A percentile compares a stretch with the other conserved stretches of the same genome.
Conservation (phyloP, 2,113 vertebrate genomes). For the Brienomyrus longianalis region DNA sequence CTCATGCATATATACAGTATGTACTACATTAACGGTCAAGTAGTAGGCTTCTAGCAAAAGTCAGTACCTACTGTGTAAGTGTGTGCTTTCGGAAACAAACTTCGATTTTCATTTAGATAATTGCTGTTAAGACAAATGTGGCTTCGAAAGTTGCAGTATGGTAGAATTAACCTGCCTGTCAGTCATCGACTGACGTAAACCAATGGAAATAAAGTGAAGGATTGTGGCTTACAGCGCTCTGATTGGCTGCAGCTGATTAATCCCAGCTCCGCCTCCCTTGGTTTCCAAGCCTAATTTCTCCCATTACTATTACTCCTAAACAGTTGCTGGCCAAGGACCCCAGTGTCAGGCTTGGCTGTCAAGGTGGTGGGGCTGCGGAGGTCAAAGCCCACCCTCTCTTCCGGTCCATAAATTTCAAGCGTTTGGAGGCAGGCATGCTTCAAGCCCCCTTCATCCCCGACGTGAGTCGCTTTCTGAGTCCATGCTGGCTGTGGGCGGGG, state of each 20-base stretch:
- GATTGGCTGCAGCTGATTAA: neutral
- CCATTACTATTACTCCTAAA: neutral
- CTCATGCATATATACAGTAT: neutral
- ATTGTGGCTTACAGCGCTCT: neutral
- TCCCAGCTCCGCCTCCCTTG: neutral
- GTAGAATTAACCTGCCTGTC: neutral
- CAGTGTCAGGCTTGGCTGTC: conserved; percentile 73
- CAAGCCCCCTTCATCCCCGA: conserved; percentile 88
- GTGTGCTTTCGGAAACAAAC: neutral
- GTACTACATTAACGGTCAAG: neutral
- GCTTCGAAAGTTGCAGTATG: neutral
- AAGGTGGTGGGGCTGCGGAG: conserved; percentile 74
- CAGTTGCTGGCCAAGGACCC: conserved; percentile 92
- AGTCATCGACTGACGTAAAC: neutral
- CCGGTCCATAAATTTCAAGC: conserved; percentile 86
- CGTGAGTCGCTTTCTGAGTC: conserved; percentile 59
- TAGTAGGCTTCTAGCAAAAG: neutral
- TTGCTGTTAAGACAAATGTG: neutral
- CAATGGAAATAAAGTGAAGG: neutral
- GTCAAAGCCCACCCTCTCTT: conserved; percentile 87
- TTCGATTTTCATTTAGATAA: neutral
- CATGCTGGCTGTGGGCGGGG: neutral
- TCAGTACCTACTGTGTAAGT: neutral
- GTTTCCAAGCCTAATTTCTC: neutral
- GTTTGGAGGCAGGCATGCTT: conserved; percentile 89